phyloP scores from a whole-genome alignment of 2,797 vertebrate genomes.

The Saxicola maurus region DNA sequence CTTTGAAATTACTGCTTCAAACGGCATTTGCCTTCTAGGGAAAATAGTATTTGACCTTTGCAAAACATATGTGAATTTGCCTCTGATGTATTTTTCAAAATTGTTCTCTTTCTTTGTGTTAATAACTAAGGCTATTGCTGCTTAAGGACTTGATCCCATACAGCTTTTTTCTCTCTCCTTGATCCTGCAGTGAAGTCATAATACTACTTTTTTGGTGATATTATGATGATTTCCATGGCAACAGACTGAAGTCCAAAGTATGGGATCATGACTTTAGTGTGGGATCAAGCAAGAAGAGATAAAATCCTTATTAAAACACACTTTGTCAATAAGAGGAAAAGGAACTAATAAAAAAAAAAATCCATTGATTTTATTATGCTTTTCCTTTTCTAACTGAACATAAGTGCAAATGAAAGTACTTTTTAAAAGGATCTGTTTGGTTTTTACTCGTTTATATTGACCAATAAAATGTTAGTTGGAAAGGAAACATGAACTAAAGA shows the following conservation, averaged over 20 bases:
- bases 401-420: background rate
- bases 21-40: background rate
- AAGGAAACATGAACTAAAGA: background rate
- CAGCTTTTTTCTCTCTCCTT: conserved; percentile 20
- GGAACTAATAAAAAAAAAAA: background rate
- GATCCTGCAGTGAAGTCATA: conserved; percentile 52
- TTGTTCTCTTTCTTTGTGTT: background rate
- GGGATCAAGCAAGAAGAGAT: conserved; percentile 34
- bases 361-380: background rate
- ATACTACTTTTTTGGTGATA: conserved; percentile 50
- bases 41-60: background rate
- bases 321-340: conserved; percentile 31
- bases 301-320: conserved; percentile 51
- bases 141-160: background rate
- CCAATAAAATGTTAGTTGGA: background rate
- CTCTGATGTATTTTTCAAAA: conserved; percentile 5
- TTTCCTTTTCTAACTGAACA: background rate
- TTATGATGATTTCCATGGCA: conserved; percentile 69
- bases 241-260: conserved; percentile 58
- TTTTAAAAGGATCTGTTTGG: no score
- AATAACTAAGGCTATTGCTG: background rate
- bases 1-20: background rate
- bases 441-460: background rate
- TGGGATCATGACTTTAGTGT: conserved; percentile 24
- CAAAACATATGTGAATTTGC: background rate